Percentiles rank a stretch among this genome's conserved stretches.
Conservation (phyloP, 2,113 vertebrate species). For the Poicephalus meyeri region DNA sequence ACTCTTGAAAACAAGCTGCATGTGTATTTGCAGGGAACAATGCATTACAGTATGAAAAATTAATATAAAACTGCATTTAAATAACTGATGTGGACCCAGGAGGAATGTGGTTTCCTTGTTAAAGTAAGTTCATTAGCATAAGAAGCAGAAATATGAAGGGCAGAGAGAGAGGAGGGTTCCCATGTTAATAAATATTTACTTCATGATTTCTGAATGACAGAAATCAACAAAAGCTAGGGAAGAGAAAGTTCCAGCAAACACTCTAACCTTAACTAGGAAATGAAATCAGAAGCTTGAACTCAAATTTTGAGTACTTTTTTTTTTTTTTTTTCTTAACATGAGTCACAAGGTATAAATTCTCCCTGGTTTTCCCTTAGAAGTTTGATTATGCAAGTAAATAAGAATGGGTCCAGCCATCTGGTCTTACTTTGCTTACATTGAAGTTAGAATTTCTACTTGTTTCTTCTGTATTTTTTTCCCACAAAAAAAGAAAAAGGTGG, state of each 20-base stretch:
- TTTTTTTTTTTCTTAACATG: not conserved
- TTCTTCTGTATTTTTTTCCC: not conserved
- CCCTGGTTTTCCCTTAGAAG: not conserved
- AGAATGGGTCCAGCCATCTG: not conserved
- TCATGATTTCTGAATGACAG: constrained; percentile 53
- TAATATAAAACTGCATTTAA: constrained; percentile 62
- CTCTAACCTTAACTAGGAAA: not conserved
- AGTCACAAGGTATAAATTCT: not conserved
- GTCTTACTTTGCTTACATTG: not conserved
- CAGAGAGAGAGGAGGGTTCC: constrained; percentile 41
- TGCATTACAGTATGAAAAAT: constrained; percentile 62
- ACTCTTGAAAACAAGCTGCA: not conserved
- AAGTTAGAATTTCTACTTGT: not conserved
- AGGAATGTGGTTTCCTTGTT: constrained; percentile 57
- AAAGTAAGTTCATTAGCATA: constrained; percentile 57
- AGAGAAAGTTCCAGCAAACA: constrained; percentile 11
- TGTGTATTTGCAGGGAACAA: constrained; percentile 48
- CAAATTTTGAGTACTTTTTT: not conserved
- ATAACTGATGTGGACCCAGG: constrained; percentile 49
- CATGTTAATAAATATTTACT: constrained; percentile 69
- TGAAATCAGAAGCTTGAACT: not conserved
- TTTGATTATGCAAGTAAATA: not conserved
- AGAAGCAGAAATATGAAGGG: constrained; percentile 56
- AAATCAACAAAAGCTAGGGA: constrained; percentile 52
- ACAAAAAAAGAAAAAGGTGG: not conserved